Evolutionary conservation across 2,113 vertebrate species (phyloP).

Genomic region (Phalacrocorax carbo): DNA sequence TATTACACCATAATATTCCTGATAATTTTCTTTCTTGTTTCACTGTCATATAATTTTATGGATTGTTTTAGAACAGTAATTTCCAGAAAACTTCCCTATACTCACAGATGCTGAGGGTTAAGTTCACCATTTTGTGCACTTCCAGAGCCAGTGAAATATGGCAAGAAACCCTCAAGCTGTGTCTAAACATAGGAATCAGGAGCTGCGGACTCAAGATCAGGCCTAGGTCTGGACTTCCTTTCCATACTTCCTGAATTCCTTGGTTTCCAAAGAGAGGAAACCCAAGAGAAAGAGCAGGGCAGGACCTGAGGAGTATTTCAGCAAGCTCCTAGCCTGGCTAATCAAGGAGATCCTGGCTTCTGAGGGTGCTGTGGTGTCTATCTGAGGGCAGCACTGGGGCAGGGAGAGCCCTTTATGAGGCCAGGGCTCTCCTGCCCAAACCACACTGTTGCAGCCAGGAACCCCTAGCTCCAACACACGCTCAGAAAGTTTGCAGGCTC

Average conservation of each 20-base stretch:
- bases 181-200: neutral
- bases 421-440: neutral
- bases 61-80: neutral
- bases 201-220: neutral
- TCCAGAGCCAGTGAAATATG: neutral
- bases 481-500: neutral
- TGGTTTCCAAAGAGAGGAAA: neutral
- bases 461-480: accelerated
- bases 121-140: accelerated
- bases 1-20: neutral
- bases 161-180: neutral
- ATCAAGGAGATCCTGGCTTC: neutral
- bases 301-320: neutral
- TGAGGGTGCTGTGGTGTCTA: neutral
- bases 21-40: neutral
- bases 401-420: accelerated
- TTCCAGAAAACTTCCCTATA: neutral
- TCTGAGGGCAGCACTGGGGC: neutral
- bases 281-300: neutral
- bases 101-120: neutral
- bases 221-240: accelerated
- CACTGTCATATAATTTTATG: neutral
- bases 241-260: neutral
- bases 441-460: neutral
- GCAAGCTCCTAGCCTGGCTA: neutral